Conservation (phyloP, 2,113 vertebrate species). For the Clarias magur region DNA sequence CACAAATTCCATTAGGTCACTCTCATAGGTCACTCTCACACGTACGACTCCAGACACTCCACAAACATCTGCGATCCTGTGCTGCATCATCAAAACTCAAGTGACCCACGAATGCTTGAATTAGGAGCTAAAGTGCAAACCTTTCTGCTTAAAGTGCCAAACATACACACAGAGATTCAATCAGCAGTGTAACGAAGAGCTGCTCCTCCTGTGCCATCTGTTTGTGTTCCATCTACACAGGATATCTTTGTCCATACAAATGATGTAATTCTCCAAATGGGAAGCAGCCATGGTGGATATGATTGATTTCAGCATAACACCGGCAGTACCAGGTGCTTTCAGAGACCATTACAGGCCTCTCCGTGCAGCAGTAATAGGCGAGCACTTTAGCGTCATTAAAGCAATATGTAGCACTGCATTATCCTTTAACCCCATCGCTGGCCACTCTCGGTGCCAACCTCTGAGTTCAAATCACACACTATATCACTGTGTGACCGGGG, state of each 20-base stretch:
- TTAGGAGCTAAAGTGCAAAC: slow-evolving; percentile 20
- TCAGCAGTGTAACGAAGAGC: slow-evolving; percentile 34
- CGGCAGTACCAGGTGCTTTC: slow-evolving; percentile 84
- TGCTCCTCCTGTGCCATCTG: slow-evolving; percentile 33
- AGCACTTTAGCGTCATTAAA: slow-evolving; percentile 82
- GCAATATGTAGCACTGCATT: slow-evolving; percentile 75
- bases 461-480: slow-evolving; percentile 71
- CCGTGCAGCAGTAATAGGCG: slow-evolving; percentile 75
- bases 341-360: slow-evolving; percentile 82
- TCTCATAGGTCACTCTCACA: no score
- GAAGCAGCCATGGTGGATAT: slow-evolving; percentile 73
- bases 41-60: neutral
- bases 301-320: slow-evolving; percentile 83
- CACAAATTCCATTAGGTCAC: neutral
- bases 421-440: slow-evolving; percentile 76
- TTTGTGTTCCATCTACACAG: slow-evolving; percentile 50
- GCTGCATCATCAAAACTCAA: slow-evolving; percentile 11
- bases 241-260: slow-evolving; percentile 69
- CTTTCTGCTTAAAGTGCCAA: slow-evolving; percentile 23
- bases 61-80: neutral
- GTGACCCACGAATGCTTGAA: neutral
- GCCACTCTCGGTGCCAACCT: slow-evolving; percentile 70
- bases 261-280: slow-evolving; percentile 80
- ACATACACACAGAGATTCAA: slow-evolving; percentile 36
- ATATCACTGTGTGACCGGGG: slow-evolving; percentile 63